Percentiles rank a stretch among this genome's conserved stretches.
Conservation (phyloP, 64 coral and sea anemone species). For the Orbicella faveolata region DNA sequence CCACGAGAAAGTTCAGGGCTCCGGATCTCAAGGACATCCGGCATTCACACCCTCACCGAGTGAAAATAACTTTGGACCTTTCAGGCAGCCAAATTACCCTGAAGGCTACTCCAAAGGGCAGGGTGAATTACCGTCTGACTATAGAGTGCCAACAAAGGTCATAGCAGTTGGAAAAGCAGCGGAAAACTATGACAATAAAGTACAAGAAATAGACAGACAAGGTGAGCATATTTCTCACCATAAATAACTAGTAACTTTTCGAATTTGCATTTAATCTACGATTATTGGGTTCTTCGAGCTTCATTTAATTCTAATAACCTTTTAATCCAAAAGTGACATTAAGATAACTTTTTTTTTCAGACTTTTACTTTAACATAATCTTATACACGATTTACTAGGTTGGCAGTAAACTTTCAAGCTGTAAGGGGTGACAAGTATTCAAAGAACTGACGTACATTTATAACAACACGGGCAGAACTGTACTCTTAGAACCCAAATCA, state of each 20-base stretch:
- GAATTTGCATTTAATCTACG: background rate
- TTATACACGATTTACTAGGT: too few species aligned
- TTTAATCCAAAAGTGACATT: too few species aligned
- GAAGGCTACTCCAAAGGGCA: background rate
- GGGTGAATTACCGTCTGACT: background rate
- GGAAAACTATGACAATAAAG: background rate
- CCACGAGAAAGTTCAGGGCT: background rate
- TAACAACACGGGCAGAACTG: too few species aligned
- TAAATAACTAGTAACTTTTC: background rate
- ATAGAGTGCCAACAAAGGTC: background rate
- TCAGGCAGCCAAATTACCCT: background rate
- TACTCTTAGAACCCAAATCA: too few species aligned
- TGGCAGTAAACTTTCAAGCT: too few species aligned
- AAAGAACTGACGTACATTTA: too few species aligned
- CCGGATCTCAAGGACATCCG: background rate
- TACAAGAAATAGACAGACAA: background rate
- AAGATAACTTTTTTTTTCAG: too few species aligned
- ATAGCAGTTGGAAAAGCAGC: constrained; percentile 24
- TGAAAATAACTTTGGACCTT: background rate
- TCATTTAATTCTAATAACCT: too few species aligned
- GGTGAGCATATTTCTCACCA: background rate
- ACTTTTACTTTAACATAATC: too few species aligned
- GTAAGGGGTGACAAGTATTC: too few species aligned
- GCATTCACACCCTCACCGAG: background rate
- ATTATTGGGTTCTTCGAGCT: too few species aligned